phyloP scores from a whole-genome alignment of 2,113 vertebrate species.

The Labrus mixtus region DNA sequence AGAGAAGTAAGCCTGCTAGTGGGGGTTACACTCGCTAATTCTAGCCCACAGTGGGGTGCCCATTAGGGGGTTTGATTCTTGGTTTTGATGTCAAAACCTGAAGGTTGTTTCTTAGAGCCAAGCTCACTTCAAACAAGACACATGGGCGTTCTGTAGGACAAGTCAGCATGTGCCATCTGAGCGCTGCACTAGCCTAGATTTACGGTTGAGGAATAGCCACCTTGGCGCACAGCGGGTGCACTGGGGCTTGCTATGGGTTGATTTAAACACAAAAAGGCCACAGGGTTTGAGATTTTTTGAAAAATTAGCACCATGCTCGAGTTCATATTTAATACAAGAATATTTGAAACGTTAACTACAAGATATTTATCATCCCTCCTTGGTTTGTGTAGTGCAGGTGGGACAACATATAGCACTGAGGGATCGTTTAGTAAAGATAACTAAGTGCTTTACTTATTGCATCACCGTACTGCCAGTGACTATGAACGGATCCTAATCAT shows the following conservation, averaged over 20 bases:
- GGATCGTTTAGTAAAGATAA: constrained; percentile 41
- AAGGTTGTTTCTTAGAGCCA: constrained; percentile 79
- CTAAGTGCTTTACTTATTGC: constrained; percentile 52
- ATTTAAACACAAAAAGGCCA: constrained; percentile 13
- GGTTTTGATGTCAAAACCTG: constrained; percentile 81
- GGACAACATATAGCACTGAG: constrained; percentile 21
- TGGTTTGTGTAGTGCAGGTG: constrained; percentile 33
- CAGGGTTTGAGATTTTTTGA: constrained; percentile 35
- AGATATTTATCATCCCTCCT: constrained; percentile 44
- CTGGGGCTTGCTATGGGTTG: background rate
- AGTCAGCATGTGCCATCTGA: constrained; percentile 70
- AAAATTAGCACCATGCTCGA: constrained; percentile 45
- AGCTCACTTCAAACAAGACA: constrained; percentile 79
- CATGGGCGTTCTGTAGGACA: constrained; percentile 63
- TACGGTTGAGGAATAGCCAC: constrained; percentile 34
- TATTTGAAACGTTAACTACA: constrained; percentile 45
- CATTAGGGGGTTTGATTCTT: constrained; percentile 79
- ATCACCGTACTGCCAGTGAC: constrained; percentile 18
- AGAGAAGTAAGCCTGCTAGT: constrained; percentile 80
- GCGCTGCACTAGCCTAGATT: constrained; percentile 46
- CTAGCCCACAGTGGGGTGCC: constrained; percentile 79
- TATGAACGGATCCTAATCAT: constrained; percentile 28
- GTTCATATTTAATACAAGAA: constrained; percentile 45
- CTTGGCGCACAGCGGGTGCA: constrained; percentile 1
- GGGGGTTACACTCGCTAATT: constrained; percentile 79